These are phyloP conservation scores for Anas bahamensis DNA, from an alignment of 2,797 vertebrate species.

Conservation along the genomic window DNA sequence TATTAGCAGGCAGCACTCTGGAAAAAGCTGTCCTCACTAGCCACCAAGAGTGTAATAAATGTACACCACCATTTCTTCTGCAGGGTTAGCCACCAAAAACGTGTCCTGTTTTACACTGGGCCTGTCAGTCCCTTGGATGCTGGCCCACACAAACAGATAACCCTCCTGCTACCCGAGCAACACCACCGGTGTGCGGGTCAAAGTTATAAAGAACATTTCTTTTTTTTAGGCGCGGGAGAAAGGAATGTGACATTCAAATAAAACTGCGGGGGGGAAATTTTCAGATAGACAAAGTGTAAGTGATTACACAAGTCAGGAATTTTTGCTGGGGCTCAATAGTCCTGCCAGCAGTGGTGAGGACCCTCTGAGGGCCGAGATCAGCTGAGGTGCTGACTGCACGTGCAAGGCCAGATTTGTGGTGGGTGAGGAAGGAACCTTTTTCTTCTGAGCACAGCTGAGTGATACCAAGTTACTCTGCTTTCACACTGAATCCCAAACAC, in stretches of 20 bases:
- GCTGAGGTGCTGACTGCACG: background rate
- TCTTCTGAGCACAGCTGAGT: background rate
- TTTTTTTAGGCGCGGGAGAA: background rate
- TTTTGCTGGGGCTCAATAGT: background rate
- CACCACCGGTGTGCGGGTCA: background rate
- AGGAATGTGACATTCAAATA: slow-evolving; percentile 17
- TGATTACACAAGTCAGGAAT: background rate
- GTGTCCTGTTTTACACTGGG: background rate
- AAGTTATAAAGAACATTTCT: background rate
- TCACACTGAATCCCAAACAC: background rate
- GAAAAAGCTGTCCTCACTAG: background rate
- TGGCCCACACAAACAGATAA: background rate
- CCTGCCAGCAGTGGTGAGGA: background rate
- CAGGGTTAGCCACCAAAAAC: background rate
- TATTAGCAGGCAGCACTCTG: background rate
- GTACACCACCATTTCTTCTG: background rate
- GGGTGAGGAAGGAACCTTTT: background rate
- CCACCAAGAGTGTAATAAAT: background rate
- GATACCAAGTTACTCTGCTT: background rate
- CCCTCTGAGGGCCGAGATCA: background rate
- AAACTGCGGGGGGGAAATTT: background rate
- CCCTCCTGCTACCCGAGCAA: background rate
- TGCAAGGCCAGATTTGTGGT: background rate
- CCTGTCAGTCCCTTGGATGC: background rate
- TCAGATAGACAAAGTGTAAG: background rate